phyloP scores from a whole-genome alignment of 2,113 vertebrate species.

The Cyprinodon brontotheroides region DNA sequence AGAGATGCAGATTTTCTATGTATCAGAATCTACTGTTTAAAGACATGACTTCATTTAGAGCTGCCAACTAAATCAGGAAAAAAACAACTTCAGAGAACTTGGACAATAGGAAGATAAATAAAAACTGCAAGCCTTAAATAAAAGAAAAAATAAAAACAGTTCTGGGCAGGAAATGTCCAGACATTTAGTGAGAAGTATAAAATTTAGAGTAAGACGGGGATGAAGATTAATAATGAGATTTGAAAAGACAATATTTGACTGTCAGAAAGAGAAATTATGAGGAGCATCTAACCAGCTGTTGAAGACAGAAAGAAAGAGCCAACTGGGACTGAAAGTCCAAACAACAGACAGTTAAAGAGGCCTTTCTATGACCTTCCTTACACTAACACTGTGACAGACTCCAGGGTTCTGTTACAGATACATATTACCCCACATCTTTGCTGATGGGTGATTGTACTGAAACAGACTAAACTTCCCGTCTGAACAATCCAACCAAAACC shows the following conservation, averaged over 20 bases:
- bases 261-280: neutral
- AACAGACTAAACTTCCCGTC: slow-evolving; percentile 74
- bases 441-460: slow-evolving; percentile 55
- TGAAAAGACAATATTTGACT: neutral
- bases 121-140: neutral
- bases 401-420: slow-evolving; percentile 64
- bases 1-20: neutral
- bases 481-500: slow-evolving; percentile 23
- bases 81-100: too few species aligned
- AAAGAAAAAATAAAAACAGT: neutral
- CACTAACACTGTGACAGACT: slow-evolving; percentile 58
- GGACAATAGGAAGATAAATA: neutral
- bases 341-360: slow-evolving; percentile 28
- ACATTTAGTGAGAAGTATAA: too few species aligned
- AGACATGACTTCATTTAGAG: neutral
- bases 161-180: neutral
- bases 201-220: neutral
- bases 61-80: neutral
- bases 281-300: neutral
- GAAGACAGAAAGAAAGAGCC: neutral
- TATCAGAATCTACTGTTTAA: neutral
- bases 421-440: slow-evolving; percentile 63
- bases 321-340: slow-evolving; percentile 16
- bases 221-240: neutral
- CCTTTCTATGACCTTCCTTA: slow-evolving; percentile 52